Evolutionary conservation across 2,888 invertebrate species (phyloP).

Genomic region (Lucinisca nassula): DNA sequence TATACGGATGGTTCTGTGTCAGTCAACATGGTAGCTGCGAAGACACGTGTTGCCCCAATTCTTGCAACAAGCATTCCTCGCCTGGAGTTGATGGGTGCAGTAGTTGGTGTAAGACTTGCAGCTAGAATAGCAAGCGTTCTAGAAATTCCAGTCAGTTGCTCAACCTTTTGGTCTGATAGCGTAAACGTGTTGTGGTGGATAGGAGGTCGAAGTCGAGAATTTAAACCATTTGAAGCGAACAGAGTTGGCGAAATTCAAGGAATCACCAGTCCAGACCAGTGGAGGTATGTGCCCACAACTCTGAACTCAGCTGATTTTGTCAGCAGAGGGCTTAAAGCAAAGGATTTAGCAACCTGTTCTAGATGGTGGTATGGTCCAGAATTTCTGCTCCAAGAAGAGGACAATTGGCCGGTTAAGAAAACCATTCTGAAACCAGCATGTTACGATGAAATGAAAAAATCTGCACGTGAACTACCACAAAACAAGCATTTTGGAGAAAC

Average conservation of each 20-base stretch:
- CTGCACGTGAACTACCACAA: too few relatives aligned
- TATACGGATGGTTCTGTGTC: constrained; percentile 20
- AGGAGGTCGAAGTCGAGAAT: too few relatives aligned
- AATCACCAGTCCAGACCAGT: constrained; percentile 37
- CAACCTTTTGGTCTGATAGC: constrained; percentile 37
- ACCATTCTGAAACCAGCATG: too few relatives aligned
- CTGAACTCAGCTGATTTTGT: constrained; percentile 31
- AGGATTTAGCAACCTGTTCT: too few relatives aligned
- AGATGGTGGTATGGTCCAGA: too few relatives aligned
- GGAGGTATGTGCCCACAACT: constrained; percentile 35
- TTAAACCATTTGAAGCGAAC: constrained; percentile 58
- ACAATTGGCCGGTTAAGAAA: too few relatives aligned
- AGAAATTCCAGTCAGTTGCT: neutral
- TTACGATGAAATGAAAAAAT: too few relatives aligned
- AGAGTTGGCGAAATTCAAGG: constrained; percentile 67
- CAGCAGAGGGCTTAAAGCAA: neutral
- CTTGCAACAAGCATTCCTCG: constrained; percentile 37
- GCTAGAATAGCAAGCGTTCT: neutral
- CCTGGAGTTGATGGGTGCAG: constrained; percentile 41
- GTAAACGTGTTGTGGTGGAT: constrained; percentile 54
- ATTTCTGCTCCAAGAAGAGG: too few relatives aligned
- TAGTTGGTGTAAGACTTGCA: constrained; percentile 14
- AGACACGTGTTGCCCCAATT: constrained; percentile 44
- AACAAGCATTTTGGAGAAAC: too few relatives aligned
- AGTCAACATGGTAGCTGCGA: constrained; percentile 30